Conservation (phyloP, 2,797 vertebrate species). For the Pelobates cultripes region DNA sequence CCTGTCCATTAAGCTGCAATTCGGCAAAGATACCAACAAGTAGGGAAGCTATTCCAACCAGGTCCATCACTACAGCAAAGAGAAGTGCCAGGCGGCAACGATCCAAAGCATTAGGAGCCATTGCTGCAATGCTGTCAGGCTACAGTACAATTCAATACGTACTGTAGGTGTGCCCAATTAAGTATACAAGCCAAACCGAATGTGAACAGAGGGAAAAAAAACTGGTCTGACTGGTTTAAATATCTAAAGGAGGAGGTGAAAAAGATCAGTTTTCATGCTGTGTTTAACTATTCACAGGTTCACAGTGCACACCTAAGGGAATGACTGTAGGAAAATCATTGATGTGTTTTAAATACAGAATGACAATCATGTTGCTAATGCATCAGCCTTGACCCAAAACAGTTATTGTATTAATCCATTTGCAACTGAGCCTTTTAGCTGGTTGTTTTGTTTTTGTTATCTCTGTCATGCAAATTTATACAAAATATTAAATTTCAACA, state of each 20-base stretch:
- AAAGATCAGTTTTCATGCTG: constrained; percentile 24
- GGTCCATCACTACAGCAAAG: constrained; percentile 83
- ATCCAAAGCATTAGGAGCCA: constrained; percentile 64
- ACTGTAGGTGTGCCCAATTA: neutral
- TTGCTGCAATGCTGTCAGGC: neutral
- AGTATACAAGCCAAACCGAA: constrained; percentile 16
- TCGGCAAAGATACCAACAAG: constrained; percentile 84
- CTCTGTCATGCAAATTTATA: too few species aligned
- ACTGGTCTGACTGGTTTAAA: constrained; percentile 56
- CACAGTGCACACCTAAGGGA: neutral
- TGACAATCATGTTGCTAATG: too few species aligned
- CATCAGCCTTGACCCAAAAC: too few species aligned
- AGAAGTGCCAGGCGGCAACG: constrained; percentile 83
- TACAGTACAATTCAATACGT: neutral
- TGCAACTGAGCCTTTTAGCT: too few species aligned
- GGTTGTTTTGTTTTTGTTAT: too few species aligned
- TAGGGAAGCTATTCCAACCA: constrained; percentile 77
- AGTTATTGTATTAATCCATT: too few species aligned
- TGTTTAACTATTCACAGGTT: constrained; percentile 19
- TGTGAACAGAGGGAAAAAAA: constrained; percentile 7
- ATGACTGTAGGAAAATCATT: neutral
- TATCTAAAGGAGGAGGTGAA: constrained; percentile 42
- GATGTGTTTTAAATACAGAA: too few species aligned
- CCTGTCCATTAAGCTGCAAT: constrained; percentile 78
- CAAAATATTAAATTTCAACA: too few species aligned